Base-by-base conservation (phyloP, 1,140 invertebrate species). In the Drusus annulatus region DNA sequence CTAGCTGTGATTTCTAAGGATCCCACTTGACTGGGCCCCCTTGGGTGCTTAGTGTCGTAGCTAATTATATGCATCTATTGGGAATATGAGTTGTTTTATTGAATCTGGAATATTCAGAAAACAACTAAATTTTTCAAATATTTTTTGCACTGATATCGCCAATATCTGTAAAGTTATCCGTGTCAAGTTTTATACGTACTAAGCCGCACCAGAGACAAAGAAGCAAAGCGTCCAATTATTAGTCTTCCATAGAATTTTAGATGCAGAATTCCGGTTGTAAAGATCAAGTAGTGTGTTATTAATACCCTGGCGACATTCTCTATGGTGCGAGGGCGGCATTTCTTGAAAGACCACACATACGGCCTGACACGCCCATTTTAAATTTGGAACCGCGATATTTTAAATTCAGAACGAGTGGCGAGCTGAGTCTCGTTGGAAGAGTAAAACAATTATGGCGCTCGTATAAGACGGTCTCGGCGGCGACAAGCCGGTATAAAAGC, bases 381-480 rank as follows among this genome's bases (percentile, higher is more conserved):
- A 77, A 63, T 77, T 77, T 77, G 75, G 75, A 77, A 77, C 75
- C 60, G 75, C 75, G 56, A 77, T 77, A 77, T 77, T 77, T 77
- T 77, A 77, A 77, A 77, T 77, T 62, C 75, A 62, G 75, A 74
- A 74, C 54, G 71, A 74, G 71, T 17, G 36, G 65, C 25, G 50
- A 74, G 51, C 65, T 7, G 7, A 45, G 19, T 45, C 65, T 45
- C 36, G 65, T 45, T 69, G 65, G 65, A 17, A 31, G 65, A 69
- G 65, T 69, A 69, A 69, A 69, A 69, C 65, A 69, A 69, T 69
- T 69, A 69, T 50, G 65, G 65, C 31, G 25, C 25, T 68, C 63
- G 31, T 68, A 63, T 63, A 63, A 63, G 62, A n/a, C 23, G 7
- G 19, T 15, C 4, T 56, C 54, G 54, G n/a, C 54, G 5, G 54